phyloP scores from a whole-genome alignment of 2,888 invertebrate genomes.

The Agrenia bidenticulata region DNA sequence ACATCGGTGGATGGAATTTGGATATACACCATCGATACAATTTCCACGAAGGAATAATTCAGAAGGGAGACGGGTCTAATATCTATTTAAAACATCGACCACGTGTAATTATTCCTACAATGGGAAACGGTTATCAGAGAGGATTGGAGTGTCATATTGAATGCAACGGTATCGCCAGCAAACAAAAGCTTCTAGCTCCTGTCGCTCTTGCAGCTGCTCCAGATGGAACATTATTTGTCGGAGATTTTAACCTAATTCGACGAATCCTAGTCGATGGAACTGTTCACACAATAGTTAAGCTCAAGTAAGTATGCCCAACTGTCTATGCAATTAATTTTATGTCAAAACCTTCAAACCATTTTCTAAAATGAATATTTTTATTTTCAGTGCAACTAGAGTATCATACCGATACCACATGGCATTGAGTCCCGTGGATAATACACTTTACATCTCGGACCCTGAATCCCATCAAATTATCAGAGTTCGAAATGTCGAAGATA shows the following conservation, averaged over 20 bases:
- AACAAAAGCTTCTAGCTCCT: slow-evolving; percentile 83
- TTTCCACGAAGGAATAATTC: slow-evolving; percentile 94
- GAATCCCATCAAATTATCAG: slow-evolving; percentile 91
- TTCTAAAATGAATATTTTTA: neutral
- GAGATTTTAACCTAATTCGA: slow-evolving; percentile 91
- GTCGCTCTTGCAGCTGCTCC: slow-evolving; percentile 88
- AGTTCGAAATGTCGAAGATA: slow-evolving; percentile 79
- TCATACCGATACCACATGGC: slow-evolving; percentile 97
- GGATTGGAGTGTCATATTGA: slow-evolving; percentile 77
- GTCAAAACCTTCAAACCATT: neutral
- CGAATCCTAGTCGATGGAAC: slow-evolving; percentile 82
- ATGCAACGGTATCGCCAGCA: slow-evolving; percentile 75
- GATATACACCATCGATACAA: slow-evolving; percentile 93
- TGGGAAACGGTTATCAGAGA: slow-evolving; percentile 89
- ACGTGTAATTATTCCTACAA: slow-evolving; percentile 81
- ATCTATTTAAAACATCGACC: slow-evolving; percentile 92
- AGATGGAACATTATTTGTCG: slow-evolving; percentile 91
- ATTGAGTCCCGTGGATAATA: slow-evolving; percentile 88
- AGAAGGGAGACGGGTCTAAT: slow-evolving; percentile 96
- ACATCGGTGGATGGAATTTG: slow-evolving; percentile 96
- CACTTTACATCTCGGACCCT: slow-evolving; percentile 92
- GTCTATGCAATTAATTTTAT: too few relatives aligned
- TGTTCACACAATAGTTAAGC: slow-evolving; percentile 73
- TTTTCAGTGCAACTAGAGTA: slow-evolving; percentile 80
- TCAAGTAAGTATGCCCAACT: slow-evolving; percentile 67